Conservation (phyloP, 1,140 invertebrate species). For the Holcopasites calliopsidis region DNA sequence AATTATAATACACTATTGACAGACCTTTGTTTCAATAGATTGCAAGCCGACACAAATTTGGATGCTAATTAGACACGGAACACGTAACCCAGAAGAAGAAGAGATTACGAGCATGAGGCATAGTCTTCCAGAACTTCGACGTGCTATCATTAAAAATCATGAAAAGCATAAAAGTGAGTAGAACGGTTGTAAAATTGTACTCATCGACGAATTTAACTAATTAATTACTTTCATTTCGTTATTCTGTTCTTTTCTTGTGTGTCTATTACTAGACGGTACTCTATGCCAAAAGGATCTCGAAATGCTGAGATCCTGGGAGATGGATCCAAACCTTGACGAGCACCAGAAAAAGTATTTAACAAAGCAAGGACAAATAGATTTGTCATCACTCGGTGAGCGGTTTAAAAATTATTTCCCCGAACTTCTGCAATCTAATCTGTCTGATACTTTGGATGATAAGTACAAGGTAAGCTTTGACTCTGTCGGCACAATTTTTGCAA, state of each 20-base stretch:
- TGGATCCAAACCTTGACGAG: conserved; percentile 45
- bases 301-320: conserved; percentile 68
- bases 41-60: conserved; percentile 72
- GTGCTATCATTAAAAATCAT: conserved; percentile 68
- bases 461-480: neutral
- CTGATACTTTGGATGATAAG: neutral
- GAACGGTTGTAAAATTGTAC: neutral
- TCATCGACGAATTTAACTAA: neutral
- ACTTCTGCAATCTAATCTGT: neutral
- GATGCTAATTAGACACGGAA: conserved; percentile 73
- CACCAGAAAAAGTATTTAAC: conserved; percentile 53
- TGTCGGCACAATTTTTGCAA: neutral
- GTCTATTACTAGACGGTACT: conserved; percentile 63
- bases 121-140: conserved; percentile 63
- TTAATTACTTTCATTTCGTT: too few species aligned
- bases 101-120: conserved; percentile 55
- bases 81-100: conserved; percentile 65
- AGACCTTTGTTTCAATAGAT: conserved; percentile 33
- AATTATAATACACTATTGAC: neutral
- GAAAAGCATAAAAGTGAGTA: conserved; percentile 60
- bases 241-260: too few species aligned
- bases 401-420: conserved; percentile 20
- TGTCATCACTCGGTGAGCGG: conserved; percentile 65
- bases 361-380: conserved; percentile 69
- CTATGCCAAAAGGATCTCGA: conserved; percentile 71